phyloP scores from a whole-genome alignment of 2,888 invertebrate species.

The Drosophila vallismaia region DNA sequence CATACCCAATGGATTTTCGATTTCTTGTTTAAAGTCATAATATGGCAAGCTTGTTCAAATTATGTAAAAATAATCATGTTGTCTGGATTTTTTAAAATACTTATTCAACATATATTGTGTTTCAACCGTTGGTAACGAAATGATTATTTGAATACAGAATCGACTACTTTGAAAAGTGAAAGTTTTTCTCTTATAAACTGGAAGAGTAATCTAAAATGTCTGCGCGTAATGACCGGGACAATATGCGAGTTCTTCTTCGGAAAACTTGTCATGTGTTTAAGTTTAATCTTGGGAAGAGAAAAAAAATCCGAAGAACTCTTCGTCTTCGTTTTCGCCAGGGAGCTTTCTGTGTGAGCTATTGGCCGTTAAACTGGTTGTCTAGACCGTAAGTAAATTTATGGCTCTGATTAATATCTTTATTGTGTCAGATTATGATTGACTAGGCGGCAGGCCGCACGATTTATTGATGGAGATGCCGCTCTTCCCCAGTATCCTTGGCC shows the following conservation, averaged over 20 bases:
- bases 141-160: slow-evolving; percentile 4
- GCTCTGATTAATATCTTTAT: slow-evolving; percentile 52
- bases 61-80: no score
- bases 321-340: slow-evolving; percentile 19
- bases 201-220: slow-evolving; percentile 46
- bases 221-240: slow-evolving; percentile 45
- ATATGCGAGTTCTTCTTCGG: slow-evolving; percentile 28
- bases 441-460: slow-evolving; percentile 40
- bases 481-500: slow-evolving; percentile 8
- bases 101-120: no score
- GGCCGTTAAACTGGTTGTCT: slow-evolving; percentile 40
- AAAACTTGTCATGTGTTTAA: slow-evolving; percentile 18
- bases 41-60: no score
- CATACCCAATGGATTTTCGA: no score
- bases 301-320: slow-evolving; percentile 23
- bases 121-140: no score
- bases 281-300: background rate
- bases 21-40: no score
- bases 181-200: slow-evolving; percentile 45
- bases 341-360: slow-evolving; percentile 28
- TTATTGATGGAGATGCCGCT: slow-evolving; percentile 37
- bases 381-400: slow-evolving; percentile 49
- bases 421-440: slow-evolving; percentile 63
- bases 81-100: no score
- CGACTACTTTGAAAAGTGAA: slow-evolving; percentile 42